These are phyloP conservation scores for Limnephilus lunatus DNA, from an alignment of 2,888 invertebrate genomes.

Conservation along the genomic window DNA sequence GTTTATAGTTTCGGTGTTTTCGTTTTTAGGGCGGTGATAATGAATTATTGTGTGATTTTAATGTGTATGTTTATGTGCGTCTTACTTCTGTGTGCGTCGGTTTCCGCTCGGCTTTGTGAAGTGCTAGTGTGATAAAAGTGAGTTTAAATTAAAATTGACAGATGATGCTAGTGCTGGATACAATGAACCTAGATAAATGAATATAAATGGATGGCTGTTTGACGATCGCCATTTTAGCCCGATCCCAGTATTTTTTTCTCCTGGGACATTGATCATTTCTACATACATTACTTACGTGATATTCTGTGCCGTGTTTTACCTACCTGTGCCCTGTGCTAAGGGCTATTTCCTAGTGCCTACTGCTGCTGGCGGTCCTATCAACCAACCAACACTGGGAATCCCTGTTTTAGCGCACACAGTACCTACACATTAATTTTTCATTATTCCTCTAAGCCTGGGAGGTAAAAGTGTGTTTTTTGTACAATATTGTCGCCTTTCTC, in stretches of 20 bases:
- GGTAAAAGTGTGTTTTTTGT: neutral
- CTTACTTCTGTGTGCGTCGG: neutral
- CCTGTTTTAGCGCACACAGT: neutral
- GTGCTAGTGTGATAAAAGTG: constrained; percentile 32
- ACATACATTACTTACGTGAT: neutral
- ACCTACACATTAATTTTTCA: neutral
- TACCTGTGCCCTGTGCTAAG: neutral
- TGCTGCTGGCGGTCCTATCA: neutral
- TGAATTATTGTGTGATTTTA: neutral
- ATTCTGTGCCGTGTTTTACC: neutral
- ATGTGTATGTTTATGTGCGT: constrained; percentile 7
- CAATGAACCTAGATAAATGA: constrained; percentile 61
- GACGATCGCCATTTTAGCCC: constrained; percentile 56
- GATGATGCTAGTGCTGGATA: constrained; percentile 49
- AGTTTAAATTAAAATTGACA: constrained; percentile 56
- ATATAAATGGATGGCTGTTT: constrained; percentile 51
- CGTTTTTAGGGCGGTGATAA: constrained; percentile 1
- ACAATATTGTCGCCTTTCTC: neutral
- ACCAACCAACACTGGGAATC: neutral
- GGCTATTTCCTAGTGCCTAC: neutral
- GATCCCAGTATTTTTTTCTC: constrained; percentile 15
- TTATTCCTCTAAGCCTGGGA: neutral
- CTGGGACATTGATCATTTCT: constrained; percentile 24
- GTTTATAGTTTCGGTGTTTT: neutral
- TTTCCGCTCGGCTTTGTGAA: constrained; percentile 7